Percentiles rank a stretch among this genome's conserved stretches.
Evolutionary conservation across 2,888 invertebrate genomes (phyloP).

Genomic region (Drosophila lacicola): DNA sequence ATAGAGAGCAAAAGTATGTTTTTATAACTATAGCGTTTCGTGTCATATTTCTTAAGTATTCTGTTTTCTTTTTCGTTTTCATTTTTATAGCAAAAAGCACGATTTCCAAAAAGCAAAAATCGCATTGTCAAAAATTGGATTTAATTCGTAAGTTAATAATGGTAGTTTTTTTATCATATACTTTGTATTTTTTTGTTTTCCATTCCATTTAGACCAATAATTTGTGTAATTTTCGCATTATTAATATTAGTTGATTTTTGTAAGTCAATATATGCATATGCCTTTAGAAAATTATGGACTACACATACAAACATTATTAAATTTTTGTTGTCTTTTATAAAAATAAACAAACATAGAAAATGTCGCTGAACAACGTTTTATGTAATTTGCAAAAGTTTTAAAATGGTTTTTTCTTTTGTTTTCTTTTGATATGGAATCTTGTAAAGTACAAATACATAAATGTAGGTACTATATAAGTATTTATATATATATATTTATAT

Average conservation of each 20-base stretch:
- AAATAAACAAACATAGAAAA: conserved; percentile 76
- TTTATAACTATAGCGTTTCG: conserved; percentile 62
- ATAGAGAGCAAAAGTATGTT: conserved; percentile 75
- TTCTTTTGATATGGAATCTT: conserved; percentile 64
- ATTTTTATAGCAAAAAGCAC: conserved; percentile 75
- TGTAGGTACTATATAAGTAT: conserved; percentile 50
- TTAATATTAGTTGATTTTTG: conserved; percentile 26
- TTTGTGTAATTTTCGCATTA: conserved; percentile 36
- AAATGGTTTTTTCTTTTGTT: conserved; percentile 16
- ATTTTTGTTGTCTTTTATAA: conserved; percentile 53
- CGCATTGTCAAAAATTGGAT: conserved; percentile 77
- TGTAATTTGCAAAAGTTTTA: conserved; percentile 38
- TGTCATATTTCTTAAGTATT: conserved; percentile 41
- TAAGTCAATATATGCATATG: conserved; percentile 52
- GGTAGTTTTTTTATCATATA: conserved; percentile 49
- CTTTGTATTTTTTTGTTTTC: conserved; percentile 24
- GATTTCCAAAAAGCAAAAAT: conserved; percentile 80
- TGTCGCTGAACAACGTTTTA: conserved; percentile 56
- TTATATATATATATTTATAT: conserved; percentile 1
- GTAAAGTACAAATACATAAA: conserved; percentile 64
- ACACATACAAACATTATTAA: conserved; percentile 70
- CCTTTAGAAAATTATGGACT: conserved; percentile 75
- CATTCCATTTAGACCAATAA: conserved; percentile 57
- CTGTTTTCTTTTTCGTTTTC: conserved; percentile 22
- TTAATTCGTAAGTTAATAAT: conserved; percentile 73